Base-by-base conservation (phyloP, 64 coral and sea anemone genomes). In the Orbicella faveolata region DNA sequence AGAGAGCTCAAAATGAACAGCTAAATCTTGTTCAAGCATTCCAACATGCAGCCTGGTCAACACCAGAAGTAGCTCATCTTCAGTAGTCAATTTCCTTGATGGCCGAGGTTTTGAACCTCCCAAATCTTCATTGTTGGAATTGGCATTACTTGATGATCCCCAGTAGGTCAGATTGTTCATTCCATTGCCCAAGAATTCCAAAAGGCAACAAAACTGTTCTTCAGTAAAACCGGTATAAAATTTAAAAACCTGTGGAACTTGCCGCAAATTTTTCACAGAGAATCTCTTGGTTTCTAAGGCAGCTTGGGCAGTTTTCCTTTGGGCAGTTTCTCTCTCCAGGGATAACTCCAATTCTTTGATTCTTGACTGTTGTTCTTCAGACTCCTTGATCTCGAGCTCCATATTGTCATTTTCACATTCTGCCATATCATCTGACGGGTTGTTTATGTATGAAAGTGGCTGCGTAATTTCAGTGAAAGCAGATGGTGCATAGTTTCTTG, bases 11-110 rank as follows among this genome's bases (percentile, higher is more conserved):
- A 85, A 91, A 36, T 73, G 80, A 84, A 91, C 80, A 17, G 81
- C 72, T 9, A 91, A 52, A 34, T 91, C 90, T 62, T 91, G 81
- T 67, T 91, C 90, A 10, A 91, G 74, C 90, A 78, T 91, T 26
- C 90, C 90, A n/a, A 92, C 90, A 36, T 74, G 74, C 63, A 92
- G 74, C 61, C 76, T 76, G 61, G 73, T 76, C 35, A 80, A 69
- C 30, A 89, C 76, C 23, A 89, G 76, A 25, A 89, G 63, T 20
- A 92, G 82, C 39, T 92, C 90, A 77, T 79, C 74, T 77, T 92
- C 74, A 64, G 90, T 8, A 36, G 90, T 48, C 64, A 78, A 17
- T 77, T 78, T 92, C 30, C 90, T 44, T 51, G 82, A 84, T 13
- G 90, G 90, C 65, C 82, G 53, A 80, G 61, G 66, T 36, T 69